Base-by-base conservation (phyloP, 2,888 invertebrate genomes). In the Heliconius aoede region DNA sequence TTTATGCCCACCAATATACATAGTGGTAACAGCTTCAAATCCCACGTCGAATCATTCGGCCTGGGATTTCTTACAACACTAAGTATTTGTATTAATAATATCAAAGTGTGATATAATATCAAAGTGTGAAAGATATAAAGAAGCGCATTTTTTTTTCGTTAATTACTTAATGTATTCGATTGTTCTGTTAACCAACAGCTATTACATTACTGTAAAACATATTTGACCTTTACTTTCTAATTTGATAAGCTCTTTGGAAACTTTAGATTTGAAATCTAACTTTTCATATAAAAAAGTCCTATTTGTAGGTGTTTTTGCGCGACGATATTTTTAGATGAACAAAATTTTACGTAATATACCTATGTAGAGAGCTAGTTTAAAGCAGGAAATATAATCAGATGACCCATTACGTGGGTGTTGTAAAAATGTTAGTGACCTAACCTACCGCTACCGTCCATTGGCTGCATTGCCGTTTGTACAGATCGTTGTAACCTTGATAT, bases 341-440 rank as follows among this genome's bases (percentile, higher is more conserved):
- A 40, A 72, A 60, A n/a, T 36, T 60, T 18, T 40, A 4, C 26
- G 1, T 40, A 36, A 26, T 15, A 8, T 60, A 24, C 61, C 61
- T 40, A 4, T n/a, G 36, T 3, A 65, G 40, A 72, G 46, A 36
- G 24, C 46, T 58, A 71, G 36, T 68, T 72, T 67, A 74, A 76
- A 79, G 58, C 26, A 74, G 77, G 79, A 77, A 79, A 74, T 74
- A 58, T 73, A 32, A 64, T 71, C 68, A 71, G n/a, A 76, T 72
- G 28, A 30, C 32, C 30, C 24, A 40, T 69, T 64, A 71, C 61
- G 79, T 78, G 68, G 78, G 73, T 61, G 72, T 72, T 67, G 64
- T 72, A 76, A 79, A 77, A 79, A 79, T 72, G 77, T 77, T 73
- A 68, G 75, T 77, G 79, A 78, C 72, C 74, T 76, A 79, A 78